Evolutionary conservation across 2,888 invertebrate species (phyloP).

Genomic region (Eubasilissa splendida): DNA sequence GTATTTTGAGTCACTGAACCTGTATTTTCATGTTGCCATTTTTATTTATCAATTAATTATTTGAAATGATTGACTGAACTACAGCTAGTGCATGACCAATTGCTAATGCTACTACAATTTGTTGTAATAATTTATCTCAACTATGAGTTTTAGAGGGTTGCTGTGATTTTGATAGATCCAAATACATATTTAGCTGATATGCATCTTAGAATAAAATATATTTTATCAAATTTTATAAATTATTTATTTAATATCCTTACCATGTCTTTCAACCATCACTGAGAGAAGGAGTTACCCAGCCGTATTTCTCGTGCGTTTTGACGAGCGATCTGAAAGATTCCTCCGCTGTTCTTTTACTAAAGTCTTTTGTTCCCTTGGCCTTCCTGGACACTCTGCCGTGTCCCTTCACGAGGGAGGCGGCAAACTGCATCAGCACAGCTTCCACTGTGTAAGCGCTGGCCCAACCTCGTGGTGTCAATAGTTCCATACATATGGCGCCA

Average conservation of each 20-base stretch:
- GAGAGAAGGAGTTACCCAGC: constrained; percentile 91
- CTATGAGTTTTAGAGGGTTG: too few species aligned
- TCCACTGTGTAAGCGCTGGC: constrained; percentile 91
- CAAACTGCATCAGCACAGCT: constrained; percentile 91
- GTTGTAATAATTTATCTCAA: too few species aligned
- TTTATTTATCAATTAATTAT: too few species aligned
- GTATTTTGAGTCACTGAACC: too few species aligned
- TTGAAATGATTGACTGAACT: too few species aligned
- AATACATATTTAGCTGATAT: too few species aligned
- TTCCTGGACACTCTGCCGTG: constrained; percentile 88
- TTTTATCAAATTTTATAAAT: too few species aligned
- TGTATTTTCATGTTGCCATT: too few species aligned
- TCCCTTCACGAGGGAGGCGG: constrained; percentile 90
- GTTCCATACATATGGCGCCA: constrained; percentile 91
- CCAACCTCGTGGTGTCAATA: constrained; percentile 90
- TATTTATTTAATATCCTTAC: constrained; percentile 13
- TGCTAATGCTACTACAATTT: too few species aligned
- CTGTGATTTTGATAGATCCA: too few species aligned
- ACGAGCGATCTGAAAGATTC: constrained; percentile 90
- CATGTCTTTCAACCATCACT: constrained; percentile 81
- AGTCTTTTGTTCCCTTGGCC: constrained; percentile 84
- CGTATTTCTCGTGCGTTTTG: constrained; percentile 92
- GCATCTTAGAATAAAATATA: too few species aligned
- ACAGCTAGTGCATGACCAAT: too few species aligned
- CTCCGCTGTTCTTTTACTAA: constrained; percentile 86